phyloP scores from a whole-genome alignment of 2,113 vertebrate genomes.

The Alectura lathami region DNA sequence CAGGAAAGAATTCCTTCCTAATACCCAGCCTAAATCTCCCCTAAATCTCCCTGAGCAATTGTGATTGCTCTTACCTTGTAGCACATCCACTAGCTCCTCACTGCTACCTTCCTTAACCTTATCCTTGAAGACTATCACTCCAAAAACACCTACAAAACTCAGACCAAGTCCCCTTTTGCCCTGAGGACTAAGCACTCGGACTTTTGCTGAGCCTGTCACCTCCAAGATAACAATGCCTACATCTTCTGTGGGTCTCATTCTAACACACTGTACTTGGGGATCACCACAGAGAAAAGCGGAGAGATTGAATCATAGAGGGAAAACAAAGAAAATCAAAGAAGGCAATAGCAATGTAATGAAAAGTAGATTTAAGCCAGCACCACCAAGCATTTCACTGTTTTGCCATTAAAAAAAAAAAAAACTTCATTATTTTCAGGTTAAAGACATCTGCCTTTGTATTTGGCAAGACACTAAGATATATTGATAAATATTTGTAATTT shows the following conservation, averaged over 20 bases:
- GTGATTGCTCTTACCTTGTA: not conserved
- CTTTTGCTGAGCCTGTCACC: not conserved
- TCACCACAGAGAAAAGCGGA: not conserved
- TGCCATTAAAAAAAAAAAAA: not conserved
- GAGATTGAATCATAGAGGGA: not conserved
- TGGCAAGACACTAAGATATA: not conserved
- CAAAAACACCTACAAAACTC: not conserved
- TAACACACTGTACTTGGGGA: not conserved
- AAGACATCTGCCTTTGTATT: not conserved
- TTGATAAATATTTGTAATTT: not conserved
- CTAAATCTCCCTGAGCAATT: too few relatives aligned
- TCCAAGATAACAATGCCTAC: not conserved
- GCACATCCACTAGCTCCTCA: not conserved
- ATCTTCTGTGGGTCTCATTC: not conserved
- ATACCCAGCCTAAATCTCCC: too few relatives aligned
- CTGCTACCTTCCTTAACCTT: not conserved
- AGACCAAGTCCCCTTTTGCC: not conserved
- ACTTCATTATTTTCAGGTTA: not conserved
- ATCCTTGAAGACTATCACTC: not conserved
- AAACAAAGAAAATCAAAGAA: not conserved
- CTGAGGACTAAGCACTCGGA: not conserved
- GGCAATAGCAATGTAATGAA: not conserved
- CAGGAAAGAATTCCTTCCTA: too few relatives aligned
- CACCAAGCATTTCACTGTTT: not conserved
- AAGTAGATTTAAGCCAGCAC: not conserved